Evolutionary conservation across 2,113 vertebrate genomes (phyloP).

Genomic region (Formicarius rufipectus): DNA sequence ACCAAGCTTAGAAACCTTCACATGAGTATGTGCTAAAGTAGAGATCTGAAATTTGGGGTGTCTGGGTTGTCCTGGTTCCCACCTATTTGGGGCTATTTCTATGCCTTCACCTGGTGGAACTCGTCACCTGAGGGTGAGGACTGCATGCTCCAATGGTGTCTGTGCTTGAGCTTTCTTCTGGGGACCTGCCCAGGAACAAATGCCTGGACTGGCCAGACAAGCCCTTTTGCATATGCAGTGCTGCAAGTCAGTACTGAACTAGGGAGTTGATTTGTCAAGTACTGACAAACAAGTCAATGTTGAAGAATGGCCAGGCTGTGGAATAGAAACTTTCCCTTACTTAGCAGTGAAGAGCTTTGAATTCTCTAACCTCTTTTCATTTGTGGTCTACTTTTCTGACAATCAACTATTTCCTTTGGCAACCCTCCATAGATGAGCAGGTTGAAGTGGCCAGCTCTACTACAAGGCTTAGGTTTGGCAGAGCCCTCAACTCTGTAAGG

Average conservation of each 20-base stretch:
- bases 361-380: neutral
- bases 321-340: neutral
- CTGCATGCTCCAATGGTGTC: neutral
- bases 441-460: neutral
- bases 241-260: neutral
- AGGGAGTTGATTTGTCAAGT: neutral
- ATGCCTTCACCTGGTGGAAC: neutral
- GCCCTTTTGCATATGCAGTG: accelerated
- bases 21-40: accelerated
- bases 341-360: neutral
- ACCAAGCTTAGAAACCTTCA: neutral
- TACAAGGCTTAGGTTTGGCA: neutral
- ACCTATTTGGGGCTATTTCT: neutral
- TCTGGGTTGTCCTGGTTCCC: neutral
- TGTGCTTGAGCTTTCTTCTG: neutral
- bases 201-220: neutral
- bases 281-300: neutral
- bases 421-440: neutral
- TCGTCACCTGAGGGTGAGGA: neutral
- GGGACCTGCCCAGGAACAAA: neutral
- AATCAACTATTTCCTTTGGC: neutral
- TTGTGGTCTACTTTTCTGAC: neutral
- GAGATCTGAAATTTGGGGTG: neutral
- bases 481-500: neutral
- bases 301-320: neutral